Base-by-base conservation (phyloP, 2,797 vertebrate species). In the Sebastiscus albofasciatus region DNA sequence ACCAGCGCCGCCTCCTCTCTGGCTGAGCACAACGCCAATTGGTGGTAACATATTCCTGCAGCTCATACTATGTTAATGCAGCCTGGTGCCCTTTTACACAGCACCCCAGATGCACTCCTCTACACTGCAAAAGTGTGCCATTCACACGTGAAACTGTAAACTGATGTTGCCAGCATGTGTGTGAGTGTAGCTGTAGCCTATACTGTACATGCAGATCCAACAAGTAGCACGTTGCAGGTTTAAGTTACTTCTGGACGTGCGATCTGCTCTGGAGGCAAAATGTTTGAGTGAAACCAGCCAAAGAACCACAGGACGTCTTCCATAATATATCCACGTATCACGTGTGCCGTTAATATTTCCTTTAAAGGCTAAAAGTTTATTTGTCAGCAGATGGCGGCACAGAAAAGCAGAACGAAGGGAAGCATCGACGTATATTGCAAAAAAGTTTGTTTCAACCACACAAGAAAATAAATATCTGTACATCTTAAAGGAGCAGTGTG, bases 51-150 rank as follows among this genome's bases (percentile, higher is more conserved):
- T 85, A 82, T 83, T 83, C 75, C 80, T 58, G 12, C n/a, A 4
- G 55, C 82, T 86, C 56, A 34, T 61, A 59, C 39, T 87, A 72
- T 73, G 86, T 88, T 85, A 87, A 90, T 80, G 81, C 84, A 62
- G 55, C 71, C 68, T 29, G 77, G 55, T 87, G 78, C 70, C 67
- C 46, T 80, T 83, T 85, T 31, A 65, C 78, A 54, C 75, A 56
- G 20, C 61, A 6, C 27, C 16, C 3, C 72, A 13, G 59, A 56
- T 18, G 14, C 72, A 24, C 54, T 68, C 24, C 13, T 67, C 24
- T 2, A 49, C 2, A 29, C 22, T 8, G 49, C 31, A 78, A 76
- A 58, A 77, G 75, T 33, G 78, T 80, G 82, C 68, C 55, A 70
- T 34, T 54, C 34, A 36, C 54, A 62, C 75, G 70, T 77, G 79